Evolutionary conservation across 2,888 invertebrate species (phyloP).

Genomic region (Ariolimax columbianus): DNA sequence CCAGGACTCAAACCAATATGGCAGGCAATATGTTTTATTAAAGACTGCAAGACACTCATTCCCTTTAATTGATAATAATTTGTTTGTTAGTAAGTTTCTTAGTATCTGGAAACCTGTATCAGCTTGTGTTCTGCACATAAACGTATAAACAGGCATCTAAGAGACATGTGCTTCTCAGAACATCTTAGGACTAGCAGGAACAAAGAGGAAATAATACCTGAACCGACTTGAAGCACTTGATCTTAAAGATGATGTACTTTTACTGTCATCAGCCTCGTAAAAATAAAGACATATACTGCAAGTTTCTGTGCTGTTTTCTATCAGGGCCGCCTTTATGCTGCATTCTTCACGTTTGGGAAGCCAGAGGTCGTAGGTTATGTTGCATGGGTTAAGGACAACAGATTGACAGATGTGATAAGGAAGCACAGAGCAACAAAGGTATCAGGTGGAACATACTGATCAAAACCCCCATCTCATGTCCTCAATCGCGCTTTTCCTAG

Average conservation of each 20-base stretch:
- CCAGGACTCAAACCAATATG: no score
- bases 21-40: no score
- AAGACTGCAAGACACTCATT: background rate
- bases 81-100: no score
- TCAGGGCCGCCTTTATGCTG: conserved; percentile 13
- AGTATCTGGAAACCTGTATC: no score
- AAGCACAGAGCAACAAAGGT: background rate
- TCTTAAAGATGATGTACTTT: conserved; percentile 2
- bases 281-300: conserved; percentile 13
- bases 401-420: background rate
- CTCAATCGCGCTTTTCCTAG: no score
- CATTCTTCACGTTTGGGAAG: conserved; percentile 34
- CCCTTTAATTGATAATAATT: no score
- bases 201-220: conserved; percentile 23
- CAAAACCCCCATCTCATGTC: no score
- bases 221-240: conserved; percentile 19
- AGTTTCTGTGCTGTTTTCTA: background rate
- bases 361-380: conserved; percentile 36
- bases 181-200: background rate
- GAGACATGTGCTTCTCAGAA: background rate
- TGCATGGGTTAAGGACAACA: conserved; percentile 38
- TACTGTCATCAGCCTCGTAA: conserved; percentile 2
- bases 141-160: no score
- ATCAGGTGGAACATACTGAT: no score
- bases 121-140: no score